Conservation (phyloP, 64 coral and sea anemone genomes). For the Stichodactyla mertensii region DNA sequence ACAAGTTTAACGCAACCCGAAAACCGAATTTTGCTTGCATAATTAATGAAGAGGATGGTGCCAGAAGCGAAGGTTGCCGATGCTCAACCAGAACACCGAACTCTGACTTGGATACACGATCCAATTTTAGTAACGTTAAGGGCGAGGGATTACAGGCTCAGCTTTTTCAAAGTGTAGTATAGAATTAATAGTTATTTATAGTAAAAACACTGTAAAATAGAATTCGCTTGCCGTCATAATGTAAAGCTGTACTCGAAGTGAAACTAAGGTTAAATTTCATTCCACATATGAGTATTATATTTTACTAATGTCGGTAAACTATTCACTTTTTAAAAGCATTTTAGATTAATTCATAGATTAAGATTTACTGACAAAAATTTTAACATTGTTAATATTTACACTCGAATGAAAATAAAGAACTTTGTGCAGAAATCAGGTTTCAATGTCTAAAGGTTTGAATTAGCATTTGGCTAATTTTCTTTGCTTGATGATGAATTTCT, state of each 20-base stretch:
- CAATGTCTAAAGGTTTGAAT: neutral
- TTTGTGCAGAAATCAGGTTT: no score
- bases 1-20: neutral
- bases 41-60: neutral
- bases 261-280: no score
- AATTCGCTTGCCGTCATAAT: neutral
- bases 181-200: conserved; percentile 2
- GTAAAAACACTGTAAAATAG: neutral
- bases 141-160: neutral
- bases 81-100: neutral
- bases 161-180: neutral
- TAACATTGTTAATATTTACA: no score
- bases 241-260: neutral
- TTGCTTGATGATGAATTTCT: neutral
- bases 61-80: neutral
- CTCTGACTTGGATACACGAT: neutral
- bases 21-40: neutral
- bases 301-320: no score
- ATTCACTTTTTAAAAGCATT: no score
- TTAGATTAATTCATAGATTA: no score
- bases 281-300: no score
- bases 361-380: no score
- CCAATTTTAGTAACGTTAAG: neutral
- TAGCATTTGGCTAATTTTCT: neutral
- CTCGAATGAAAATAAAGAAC: no score